Evolutionary conservation across 2,113 vertebrate genomes (phyloP).

Genomic region (Castor canadensis): DNA sequence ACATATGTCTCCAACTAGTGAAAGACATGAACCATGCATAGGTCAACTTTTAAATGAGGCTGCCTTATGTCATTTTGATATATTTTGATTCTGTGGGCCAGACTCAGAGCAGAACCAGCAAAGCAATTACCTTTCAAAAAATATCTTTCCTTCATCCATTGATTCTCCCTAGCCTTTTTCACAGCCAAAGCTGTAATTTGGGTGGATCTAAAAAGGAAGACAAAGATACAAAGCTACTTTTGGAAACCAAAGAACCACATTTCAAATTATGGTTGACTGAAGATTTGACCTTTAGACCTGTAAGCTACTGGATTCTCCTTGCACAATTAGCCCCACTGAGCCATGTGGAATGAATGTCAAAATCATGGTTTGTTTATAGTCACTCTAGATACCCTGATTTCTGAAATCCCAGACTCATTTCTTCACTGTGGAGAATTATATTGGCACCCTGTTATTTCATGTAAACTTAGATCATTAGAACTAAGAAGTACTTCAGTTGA

Average conservation of each 20-base stretch:
- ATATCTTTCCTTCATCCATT: not conserved
- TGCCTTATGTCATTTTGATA: not conserved
- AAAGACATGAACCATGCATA: not conserved
- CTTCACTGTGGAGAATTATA: not conserved
- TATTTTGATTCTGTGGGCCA: constrained; percentile 58
- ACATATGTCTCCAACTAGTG: not conserved
- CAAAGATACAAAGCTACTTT: constrained; percentile 58
- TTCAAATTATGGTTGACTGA: not conserved
- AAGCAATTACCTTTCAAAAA: constrained; percentile 59
- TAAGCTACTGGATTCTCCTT: not conserved
- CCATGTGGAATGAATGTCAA: not conserved
- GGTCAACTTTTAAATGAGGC: not conserved
- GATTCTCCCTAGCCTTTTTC: constrained; percentile 27
- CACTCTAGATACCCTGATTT: not conserved
- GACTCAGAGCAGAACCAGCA: constrained; percentile 35
- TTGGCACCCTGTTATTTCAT: not conserved
- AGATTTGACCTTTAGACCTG: not conserved
- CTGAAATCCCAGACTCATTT: not conserved
- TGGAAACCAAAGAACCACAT: constrained; percentile 51
- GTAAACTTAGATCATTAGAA: not conserved
- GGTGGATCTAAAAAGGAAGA: constrained; percentile 26
- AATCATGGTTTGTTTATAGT: not conserved
- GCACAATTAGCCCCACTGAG: not conserved
- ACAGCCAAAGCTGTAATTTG: constrained; percentile 66
- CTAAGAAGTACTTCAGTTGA: not conserved